Evolutionary conservation across 2,888 invertebrate genomes (phyloP), one percentile per base, ranked within the genome.

Genomic region (Labia minor): DNA sequence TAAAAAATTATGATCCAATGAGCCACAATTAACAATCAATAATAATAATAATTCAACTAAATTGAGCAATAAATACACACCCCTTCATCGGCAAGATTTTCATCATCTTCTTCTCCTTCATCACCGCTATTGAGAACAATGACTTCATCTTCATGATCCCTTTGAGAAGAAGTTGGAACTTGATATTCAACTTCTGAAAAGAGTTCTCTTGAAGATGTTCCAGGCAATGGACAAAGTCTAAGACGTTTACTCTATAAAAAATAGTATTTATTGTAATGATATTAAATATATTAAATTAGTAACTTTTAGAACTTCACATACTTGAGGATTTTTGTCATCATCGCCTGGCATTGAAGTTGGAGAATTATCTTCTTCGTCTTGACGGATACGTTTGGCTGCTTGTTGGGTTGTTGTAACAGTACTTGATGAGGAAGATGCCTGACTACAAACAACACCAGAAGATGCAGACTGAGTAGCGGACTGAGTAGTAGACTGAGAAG

Each of bases 151-250:
- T 91, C 80, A 75, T 91, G 91, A 75, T 92, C 92, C 68, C 91
- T 84, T 73, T 92, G 90, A 21, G 91, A 91, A 19, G 91, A 91
- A 0, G 92, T 92, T 6, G 92, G 91, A 68, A 92, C 90, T 79
- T 92, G 87, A 75, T 88, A 88, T 74, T 90, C 89, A n/a, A 88
- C 87, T 74, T 86, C 63, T 70, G 71, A 66, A 70, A 69, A 64
- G 19, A 19, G 1, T 68, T 68, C 21, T 70, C 71, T 61, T 70
- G 70, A 16, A 65, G 49, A 62, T 18, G 37, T n/a, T 10, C 21
- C 16, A 62, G 18, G 18, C 18, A 69, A 62, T 19, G 69, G 61
- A 69, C 66, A 1, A 69, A 49, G 66, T 11, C 74, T 67, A 19
- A 70, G 68, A 20, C 73, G 69, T 67, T 74, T 74, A 1, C 64